Evolutionary conservation across 2,113 vertebrate genomes (phyloP).

Genomic region (Sceloporus undulatus): DNA sequence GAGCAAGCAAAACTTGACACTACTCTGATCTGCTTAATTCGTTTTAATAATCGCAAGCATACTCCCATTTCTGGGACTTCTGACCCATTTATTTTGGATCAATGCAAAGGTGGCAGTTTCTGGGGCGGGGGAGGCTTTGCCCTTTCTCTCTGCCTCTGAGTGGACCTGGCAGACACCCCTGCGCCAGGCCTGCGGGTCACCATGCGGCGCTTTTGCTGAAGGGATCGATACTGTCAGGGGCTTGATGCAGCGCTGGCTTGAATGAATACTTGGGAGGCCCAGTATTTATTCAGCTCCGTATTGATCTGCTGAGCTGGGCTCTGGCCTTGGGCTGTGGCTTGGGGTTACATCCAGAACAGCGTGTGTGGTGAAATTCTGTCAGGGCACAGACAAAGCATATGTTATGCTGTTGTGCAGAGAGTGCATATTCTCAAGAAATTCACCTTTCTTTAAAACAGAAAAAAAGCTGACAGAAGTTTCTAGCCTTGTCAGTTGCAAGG

Average conservation of each 20-base stretch:
- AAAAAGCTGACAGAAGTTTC: no score
- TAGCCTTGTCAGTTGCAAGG: no score
- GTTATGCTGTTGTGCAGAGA: no score
- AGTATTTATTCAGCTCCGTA: background rate
- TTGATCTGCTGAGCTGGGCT: slow-evolving; percentile 1
- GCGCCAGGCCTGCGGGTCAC: background rate
- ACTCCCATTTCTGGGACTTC: background rate
- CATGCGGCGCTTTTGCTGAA: fast-evolving
- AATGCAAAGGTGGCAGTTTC: background rate
- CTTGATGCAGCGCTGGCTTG: background rate
- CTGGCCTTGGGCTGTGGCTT: background rate
- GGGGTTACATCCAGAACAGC: background rate
- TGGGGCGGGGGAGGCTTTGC: background rate
- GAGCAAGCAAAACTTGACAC: no score
- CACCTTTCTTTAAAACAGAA: background rate
- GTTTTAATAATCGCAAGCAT: background rate
- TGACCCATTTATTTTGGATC: background rate
- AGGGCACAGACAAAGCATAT: background rate
- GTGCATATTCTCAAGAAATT: background rate
- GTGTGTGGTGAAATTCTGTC: no score
- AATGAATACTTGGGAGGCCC: background rate
- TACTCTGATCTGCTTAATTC: no score
- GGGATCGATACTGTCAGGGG: background rate
- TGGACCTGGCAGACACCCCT: background rate
- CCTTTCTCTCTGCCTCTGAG: background rate